Evolutionary conservation across 2,113 vertebrate species (phyloP), one percentile per base, ranked within the genome.

Genomic region (Bettongia penicillata): DNA sequence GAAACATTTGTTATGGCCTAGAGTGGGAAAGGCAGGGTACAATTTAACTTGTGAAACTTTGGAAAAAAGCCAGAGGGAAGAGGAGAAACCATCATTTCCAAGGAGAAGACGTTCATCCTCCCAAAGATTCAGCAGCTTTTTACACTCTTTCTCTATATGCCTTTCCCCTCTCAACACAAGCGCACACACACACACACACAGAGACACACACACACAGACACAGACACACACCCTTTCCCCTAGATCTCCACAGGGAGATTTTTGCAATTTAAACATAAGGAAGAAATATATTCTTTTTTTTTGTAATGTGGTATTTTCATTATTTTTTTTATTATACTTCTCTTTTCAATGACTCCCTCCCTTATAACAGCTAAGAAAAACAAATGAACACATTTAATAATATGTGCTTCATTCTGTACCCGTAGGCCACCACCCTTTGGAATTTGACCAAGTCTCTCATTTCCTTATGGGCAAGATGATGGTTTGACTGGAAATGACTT

Each of bases 41-140:
- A 89, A 93, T 95, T 68, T 61, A 91, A 92, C 92, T 52, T 53
- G 1, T 8, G 90, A 95, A 8, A 8, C 90, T 96, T 93, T 91
- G 0, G 90, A 90, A 52, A 14, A 37, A 77, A 11, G 4, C 8
- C n/a, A 2, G 68, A 77, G 68, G 68, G n/a, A 77, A 77, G 31
- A n/a, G 68, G 43, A 19, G 1, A 90, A 90, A 90, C 47, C 3
- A 90, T 50, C 49, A 28, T 48, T 50, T 90, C 25, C 89, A 49
- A 90, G 9, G 37, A 26, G 47, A 25, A 48, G 48, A 49, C 9
- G 3, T 25, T 31, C 89, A 50, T 31, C 89, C 43, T 26, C 89
- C 28, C 9, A 50, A 90, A 49, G 89, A 49, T 50, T 3, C 47
- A 25, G 24, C 11, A 19, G 43, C 47, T 50, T 28, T 19, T 50